Base-by-base conservation (phyloP, 2,797 vertebrate species). In the Cossypha heuglini region DNA sequence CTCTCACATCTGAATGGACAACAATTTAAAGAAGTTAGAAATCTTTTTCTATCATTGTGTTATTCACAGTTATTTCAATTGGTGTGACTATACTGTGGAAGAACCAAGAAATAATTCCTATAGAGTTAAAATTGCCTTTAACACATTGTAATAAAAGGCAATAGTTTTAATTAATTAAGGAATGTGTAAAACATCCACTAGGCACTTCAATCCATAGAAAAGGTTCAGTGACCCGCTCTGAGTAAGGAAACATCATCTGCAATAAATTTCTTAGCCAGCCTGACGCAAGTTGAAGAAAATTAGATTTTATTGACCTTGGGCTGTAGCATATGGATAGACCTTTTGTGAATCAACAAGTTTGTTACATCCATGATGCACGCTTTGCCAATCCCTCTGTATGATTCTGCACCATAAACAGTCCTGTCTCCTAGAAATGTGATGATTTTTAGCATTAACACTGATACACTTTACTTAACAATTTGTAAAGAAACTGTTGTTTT, bases 271-370 rank as follows among this genome's bases (percentile, higher is more conserved):
- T 48, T 95, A 52, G 71, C 59, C 51, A 91, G 24, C 9, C 62
- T 87, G 54, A 90, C 9, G 80, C 26, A 46, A 85, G 75, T 35
- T 93, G 69, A 92, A 92, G 74, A 95, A 94, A 90, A 97, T 74
- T 37, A 75, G 68, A 76, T 94, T 94, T 89, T 79, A 90, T 57
- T 97, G 68, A 86, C 61, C 42, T 90, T 94, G 46, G 62, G 42
- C 57, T 82, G 49, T 42, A 92, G 71, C 24, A 48, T n/a, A 94
- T 28, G 61, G 35, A 80, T 33, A 79, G 40, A 62, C 9, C 15
- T 76, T 46, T 81, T 61, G 37, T 55, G 63, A 94, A 94, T 80
- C 78, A 96, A 81, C 64, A 68, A 68, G 55, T 87, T 89, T 94
- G 54, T 55, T 83, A 77, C 49, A 42, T 67, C 51, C 24, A 78